Conservation (phyloP, 2,888 invertebrate genomes). For the Willowsia nigromaculata region DNA sequence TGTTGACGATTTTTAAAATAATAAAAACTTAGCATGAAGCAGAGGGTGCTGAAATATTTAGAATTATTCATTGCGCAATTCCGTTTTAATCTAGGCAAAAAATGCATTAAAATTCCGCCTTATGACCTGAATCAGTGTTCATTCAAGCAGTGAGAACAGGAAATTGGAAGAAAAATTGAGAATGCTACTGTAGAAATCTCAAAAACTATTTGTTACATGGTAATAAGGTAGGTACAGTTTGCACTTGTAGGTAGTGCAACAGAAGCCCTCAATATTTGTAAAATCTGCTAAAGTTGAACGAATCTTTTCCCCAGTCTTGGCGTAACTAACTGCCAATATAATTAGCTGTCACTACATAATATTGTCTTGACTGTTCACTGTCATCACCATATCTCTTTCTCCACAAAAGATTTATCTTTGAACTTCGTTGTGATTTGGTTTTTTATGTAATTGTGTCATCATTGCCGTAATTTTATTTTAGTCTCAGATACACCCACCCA, state of each 20-base stretch:
- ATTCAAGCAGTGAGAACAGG: slow-evolving; percentile 44
- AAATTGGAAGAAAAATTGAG: slow-evolving; percentile 21
- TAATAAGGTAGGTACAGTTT: not conserved
- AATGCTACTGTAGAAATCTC: not conserved
- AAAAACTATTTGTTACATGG: not conserved
- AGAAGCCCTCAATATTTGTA: not conserved
- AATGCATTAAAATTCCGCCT: not conserved
- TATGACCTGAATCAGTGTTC: slow-evolving; percentile 26
- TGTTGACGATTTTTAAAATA: no score
- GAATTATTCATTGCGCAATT: not conserved
- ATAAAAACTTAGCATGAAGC: not conserved
- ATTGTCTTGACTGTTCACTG: no score
- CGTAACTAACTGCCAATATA: not conserved
- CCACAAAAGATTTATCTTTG: no score
- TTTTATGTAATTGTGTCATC: not conserved
- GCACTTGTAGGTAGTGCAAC: no score
- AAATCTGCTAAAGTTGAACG: not conserved
- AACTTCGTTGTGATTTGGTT: not conserved
- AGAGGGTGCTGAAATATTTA: not conserved
- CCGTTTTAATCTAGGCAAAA: not conserved
- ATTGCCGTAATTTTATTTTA: slow-evolving; percentile 5
- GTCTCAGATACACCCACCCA: slow-evolving; percentile 44
- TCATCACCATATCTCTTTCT: no score
- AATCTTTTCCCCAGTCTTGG: not conserved
- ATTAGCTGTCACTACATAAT: not conserved